Base-by-base conservation (phyloP, 2,797 vertebrate genomes). In the Clamator glandarius region DNA sequence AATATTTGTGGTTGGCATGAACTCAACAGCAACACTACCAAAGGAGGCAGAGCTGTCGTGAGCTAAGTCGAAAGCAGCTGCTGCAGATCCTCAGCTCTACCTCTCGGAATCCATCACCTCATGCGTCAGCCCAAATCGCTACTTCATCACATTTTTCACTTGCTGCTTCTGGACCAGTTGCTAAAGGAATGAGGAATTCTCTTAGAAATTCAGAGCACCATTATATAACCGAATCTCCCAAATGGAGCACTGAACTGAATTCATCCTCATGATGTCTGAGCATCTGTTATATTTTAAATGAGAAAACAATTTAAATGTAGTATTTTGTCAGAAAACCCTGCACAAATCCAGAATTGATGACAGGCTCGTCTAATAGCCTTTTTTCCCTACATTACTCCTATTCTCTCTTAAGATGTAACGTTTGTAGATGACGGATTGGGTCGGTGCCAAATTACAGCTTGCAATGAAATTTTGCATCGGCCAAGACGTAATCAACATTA, bases 261-360 rank as follows among this genome's bases (percentile, higher is more conserved):
- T 84, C 69, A 91, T 92, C 87, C 81, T 78, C 63, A 12, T 66
- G 72, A 78, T 80, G 72, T 31, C 57, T 83, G 54, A 89, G 72
- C 94, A 96, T 94, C 94, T 95, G 87, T 73, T 92, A 46, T 93
- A 90, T 89, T 95, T 93, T 85, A 91, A 92, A 93, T 31, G 61
- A 77, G 58, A 83, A 90, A 93, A 87, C 79, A 88, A 79, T 92
- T 90, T 76, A 69, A 91, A 84, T 78, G 75, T 39, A 89, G 72
- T 41, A 54, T 85, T 95, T 66, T 94, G 66, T 75, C 82, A 92
- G 76, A 96, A 92, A 93, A 89, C 68, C 72, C 82, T 89, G 51
- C 78, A 84, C 0, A 0, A 78, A 80, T 64, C 46, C 87, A 91
- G 85, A 77, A 83, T 84, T 46, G 0, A 88, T 90, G 86, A 88